These are phyloP conservation scores for Trilocha varians DNA, from an alignment of 2,888 invertebrate genomes.

Conservation along the genomic window DNA sequence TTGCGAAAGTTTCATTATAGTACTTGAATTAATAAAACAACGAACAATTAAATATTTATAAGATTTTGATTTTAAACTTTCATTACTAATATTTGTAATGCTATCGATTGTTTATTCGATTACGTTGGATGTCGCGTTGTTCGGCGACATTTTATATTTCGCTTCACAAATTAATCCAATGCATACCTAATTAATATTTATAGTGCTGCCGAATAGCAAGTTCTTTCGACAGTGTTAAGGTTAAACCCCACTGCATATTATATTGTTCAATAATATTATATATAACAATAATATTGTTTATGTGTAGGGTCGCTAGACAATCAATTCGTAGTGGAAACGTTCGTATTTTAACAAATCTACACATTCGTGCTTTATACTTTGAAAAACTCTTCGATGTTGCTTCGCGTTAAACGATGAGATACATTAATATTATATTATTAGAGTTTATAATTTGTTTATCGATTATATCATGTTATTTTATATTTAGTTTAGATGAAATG, in stretches of 20 bases:
- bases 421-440: conserved; percentile 50
- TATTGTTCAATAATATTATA: conserved; percentile 15
- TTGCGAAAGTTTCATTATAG: neutral
- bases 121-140: neutral
- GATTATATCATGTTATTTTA: conserved; percentile 55
- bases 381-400: conserved; percentile 59
- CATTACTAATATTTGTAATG: neutral
- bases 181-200: neutral
- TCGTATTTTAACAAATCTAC: conserved; percentile 44
- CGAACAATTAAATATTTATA: neutral
- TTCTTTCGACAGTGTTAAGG: conserved; percentile 1
- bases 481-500: conserved; percentile 62
- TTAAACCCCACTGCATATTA: conserved; percentile 11
- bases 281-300: conserved; percentile 30
- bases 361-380: conserved; percentile 59
- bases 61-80: neutral
- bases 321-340: conserved; percentile 55
- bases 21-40: neutral
- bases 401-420: conserved; percentile 64
- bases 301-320: conserved; percentile 68
- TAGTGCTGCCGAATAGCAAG: neutral
- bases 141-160: neutral
- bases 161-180: neutral
- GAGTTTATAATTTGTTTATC: conserved; percentile 50
- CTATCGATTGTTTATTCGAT: neutral